These are phyloP conservation scores for Bergia sp. DNA, from an alignment of 92 coral and sea anemone species.

Conservation along the genomic window DNA sequence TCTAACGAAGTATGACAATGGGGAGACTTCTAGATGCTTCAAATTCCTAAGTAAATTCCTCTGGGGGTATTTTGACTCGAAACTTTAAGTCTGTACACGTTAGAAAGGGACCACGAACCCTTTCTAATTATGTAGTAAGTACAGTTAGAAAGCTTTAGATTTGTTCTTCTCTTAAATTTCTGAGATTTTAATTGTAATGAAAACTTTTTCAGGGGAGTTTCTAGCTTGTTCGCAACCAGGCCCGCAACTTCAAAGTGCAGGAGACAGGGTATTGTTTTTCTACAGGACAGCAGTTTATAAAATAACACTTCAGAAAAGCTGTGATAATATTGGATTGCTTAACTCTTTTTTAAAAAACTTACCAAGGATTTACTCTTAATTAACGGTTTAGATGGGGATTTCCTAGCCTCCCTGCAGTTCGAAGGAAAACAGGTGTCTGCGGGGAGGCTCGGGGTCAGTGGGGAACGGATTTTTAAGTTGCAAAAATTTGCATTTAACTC, in stretches of 20 bases:
- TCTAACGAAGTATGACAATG: not conserved
- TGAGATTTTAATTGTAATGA: not conserved
- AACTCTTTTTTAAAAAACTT: not conserved
- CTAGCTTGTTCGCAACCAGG: not conserved
- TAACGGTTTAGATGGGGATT: not conserved
- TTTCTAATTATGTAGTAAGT: not conserved
- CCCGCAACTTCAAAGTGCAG: too few species aligned
- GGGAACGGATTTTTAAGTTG: not conserved
- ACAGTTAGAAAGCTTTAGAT: not conserved
- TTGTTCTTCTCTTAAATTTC: not conserved
- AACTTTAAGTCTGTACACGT: not conserved
- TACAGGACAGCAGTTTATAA: not conserved
- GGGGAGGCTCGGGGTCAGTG: not conserved
- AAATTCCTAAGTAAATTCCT: not conserved
- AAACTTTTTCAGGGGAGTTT: not conserved
- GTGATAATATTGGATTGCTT: not conserved
- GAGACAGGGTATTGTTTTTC: not conserved
- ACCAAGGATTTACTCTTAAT: not conserved
- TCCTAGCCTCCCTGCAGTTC: not conserved
- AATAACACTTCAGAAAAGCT: not conserved
- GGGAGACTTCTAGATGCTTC: constrained; percentile 6
- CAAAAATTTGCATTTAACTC: not conserved
- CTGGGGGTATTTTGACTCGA: not conserved
- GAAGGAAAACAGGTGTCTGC: not conserved
- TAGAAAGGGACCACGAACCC: not conserved